Conservation (phyloP, 1,140 invertebrate genomes). For the Procambarus virginalis region DNA sequence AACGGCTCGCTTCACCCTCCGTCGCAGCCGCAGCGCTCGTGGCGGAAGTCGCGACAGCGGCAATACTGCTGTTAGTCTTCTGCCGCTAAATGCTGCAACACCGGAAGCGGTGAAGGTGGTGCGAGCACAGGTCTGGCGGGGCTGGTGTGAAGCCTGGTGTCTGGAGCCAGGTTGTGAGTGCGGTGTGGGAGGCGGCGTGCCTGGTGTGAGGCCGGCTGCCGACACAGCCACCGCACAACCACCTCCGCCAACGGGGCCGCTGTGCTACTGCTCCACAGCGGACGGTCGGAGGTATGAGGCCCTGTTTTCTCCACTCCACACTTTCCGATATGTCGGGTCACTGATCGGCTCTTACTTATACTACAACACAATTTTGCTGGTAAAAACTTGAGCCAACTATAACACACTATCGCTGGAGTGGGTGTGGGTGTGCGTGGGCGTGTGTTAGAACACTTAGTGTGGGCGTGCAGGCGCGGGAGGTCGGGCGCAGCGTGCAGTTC, state of each 20-base stretch:
- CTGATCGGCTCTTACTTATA: conserved; percentile 2
- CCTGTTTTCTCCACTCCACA: conserved; percentile 38
- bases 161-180: not conserved
- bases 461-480: conserved; percentile 45
- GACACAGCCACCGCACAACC: no score
- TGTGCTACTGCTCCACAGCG: not conserved
- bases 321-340: conserved; percentile 21
- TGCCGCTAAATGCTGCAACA: not conserved
- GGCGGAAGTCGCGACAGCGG: not conserved
- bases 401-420: conserved; percentile 44
- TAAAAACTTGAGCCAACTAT: conserved; percentile 37
- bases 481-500: conserved; percentile 48
- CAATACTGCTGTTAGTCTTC: not conserved
- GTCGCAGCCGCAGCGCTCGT: not conserved
- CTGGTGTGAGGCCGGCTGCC: not conserved
- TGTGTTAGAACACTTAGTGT: not conserved
- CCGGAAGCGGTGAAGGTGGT: no score
- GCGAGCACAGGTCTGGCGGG: no score
- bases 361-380: conserved; percentile 26
- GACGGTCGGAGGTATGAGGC: conserved; percentile 11
- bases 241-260: not conserved
- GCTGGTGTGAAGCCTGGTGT: not conserved
- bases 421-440: not conserved
- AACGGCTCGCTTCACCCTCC: not conserved
- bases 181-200: not conserved